These are phyloP conservation scores for Oriolus oriolus DNA, from an alignment of 2,113 vertebrate species.

Conservation along the genomic window DNA sequence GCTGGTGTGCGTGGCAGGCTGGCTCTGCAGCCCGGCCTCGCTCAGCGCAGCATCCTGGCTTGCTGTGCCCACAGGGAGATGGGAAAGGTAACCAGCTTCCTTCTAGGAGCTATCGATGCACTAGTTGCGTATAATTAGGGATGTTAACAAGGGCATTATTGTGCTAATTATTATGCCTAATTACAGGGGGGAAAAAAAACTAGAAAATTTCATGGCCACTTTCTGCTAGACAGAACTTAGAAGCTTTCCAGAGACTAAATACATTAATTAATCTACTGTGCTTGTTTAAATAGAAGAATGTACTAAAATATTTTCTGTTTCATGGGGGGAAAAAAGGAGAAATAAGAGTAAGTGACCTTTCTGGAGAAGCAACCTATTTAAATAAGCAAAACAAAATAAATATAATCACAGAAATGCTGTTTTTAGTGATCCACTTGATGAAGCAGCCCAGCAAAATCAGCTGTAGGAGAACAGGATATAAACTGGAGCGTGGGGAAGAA, in stretches of 20 bases:
- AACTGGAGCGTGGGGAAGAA: neutral
- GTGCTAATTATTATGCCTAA: slow-evolving; percentile 40
- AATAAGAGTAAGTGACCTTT: neutral
- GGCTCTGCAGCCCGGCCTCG: neutral
- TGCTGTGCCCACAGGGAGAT: neutral
- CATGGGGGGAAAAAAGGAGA: neutral
- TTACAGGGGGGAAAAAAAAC: neutral
- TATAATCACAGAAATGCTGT: neutral
- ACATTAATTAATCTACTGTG: neutral
- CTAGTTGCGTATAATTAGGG: slow-evolving; percentile 8
- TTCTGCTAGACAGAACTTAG: neutral
- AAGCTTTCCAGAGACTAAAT: slow-evolving; percentile 19
- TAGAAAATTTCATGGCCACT: neutral
- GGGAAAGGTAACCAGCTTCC: neutral
- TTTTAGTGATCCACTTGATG: neutral
- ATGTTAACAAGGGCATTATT: slow-evolving; percentile 42
- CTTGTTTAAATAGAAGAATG: neutral
- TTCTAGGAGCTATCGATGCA: neutral
- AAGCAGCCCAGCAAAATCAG: neutral
- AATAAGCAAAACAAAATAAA: neutral
- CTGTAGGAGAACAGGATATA: neutral
- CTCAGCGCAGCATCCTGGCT: neutral
- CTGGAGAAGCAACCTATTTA: neutral
- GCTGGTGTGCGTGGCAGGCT: neutral
- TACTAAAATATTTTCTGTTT: neutral